Evolutionary conservation across 1,140 invertebrate genomes (phyloP).

Genomic region (Lamellibrachia luymesi): DNA sequence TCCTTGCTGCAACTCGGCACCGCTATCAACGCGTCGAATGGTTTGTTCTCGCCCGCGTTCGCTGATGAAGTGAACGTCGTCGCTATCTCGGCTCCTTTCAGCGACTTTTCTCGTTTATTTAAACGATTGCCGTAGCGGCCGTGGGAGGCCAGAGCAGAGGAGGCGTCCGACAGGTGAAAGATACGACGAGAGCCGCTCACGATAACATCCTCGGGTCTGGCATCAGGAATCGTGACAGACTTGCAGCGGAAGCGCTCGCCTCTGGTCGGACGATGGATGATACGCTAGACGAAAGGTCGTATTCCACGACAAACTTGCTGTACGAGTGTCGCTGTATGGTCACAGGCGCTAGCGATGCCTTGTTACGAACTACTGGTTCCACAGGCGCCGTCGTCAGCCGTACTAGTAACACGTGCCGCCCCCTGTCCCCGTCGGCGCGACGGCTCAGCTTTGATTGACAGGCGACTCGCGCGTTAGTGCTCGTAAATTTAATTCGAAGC

Average conservation of each 20-base stretch:
- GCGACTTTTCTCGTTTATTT: constrained; percentile 5
- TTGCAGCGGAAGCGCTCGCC: neutral
- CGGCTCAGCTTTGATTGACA: neutral
- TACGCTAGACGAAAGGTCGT: neutral
- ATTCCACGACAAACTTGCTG: neutral
- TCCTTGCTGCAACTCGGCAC: neutral
- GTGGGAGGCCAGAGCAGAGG: neutral
- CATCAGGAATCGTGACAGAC: neutral
- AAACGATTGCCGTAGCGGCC: neutral
- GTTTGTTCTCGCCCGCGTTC: neutral
- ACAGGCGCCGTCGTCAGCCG: neutral
- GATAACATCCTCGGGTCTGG: neutral
- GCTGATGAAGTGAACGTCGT: neutral
- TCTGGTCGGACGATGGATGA: neutral
- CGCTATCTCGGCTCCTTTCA: neutral
- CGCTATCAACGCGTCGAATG: neutral
- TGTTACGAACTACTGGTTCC: neutral
- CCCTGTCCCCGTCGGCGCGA: neutral
- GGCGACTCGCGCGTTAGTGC: neutral
- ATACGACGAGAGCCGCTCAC: neutral
- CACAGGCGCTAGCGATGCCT: neutral
- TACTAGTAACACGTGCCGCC: neutral
- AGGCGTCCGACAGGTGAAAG: neutral
- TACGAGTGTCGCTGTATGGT: neutral
- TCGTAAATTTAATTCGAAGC: neutral